phyloP scores from a whole-genome alignment of 2,797 vertebrate species.

The Arrhamphus sclerolepis region DNA sequence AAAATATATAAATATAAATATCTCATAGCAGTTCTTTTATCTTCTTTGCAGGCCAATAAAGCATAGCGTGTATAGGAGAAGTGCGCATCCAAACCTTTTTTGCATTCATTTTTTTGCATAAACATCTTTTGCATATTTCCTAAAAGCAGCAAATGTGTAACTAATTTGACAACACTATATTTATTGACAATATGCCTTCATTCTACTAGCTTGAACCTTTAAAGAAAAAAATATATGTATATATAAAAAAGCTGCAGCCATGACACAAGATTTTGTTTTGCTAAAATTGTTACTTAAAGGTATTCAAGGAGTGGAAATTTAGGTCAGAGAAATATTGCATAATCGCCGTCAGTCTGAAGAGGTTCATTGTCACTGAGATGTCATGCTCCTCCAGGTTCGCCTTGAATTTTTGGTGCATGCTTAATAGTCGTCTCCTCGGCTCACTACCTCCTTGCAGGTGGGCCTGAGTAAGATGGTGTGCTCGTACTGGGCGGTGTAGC shows the following conservation, averaged over 20 bases:
- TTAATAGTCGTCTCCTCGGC: conserved; percentile 98
- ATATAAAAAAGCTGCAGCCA: conserved; percentile 47
- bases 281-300: conserved; percentile 50
- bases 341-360: conserved; percentile 55
- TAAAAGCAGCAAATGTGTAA: conserved; percentile 59
- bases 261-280: conserved; percentile 54
- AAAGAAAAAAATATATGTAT: conserved; percentile 28
- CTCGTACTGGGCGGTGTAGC: conserved; percentile 98
- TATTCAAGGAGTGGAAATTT: conserved; percentile 46
- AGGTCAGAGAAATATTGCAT: conserved; percentile 64
- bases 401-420: conserved; percentile 43
- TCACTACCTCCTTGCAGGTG: conserved; percentile 99
- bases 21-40: conserved; percentile 50
- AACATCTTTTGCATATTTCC: conserved; percentile 54
- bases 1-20: conserved; percentile 70
- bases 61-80: conserved; percentile 28
- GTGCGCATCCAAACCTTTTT: conserved; percentile 31
- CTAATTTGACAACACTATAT: conserved; percentile 40
- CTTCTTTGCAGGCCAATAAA: conserved; percentile 49
- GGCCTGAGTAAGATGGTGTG: conserved; percentile 97
- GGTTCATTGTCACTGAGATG: conserved; percentile 43
- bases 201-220: conserved; percentile 46
- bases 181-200: conserved; percentile 50
- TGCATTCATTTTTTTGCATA: conserved; percentile 37
- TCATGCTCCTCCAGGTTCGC: conserved; percentile 36